Percentiles rank a stretch among this genome's conserved stretches.
Conservation (phyloP, 2,113 vertebrate species). For the Micromys minutus region DNA sequence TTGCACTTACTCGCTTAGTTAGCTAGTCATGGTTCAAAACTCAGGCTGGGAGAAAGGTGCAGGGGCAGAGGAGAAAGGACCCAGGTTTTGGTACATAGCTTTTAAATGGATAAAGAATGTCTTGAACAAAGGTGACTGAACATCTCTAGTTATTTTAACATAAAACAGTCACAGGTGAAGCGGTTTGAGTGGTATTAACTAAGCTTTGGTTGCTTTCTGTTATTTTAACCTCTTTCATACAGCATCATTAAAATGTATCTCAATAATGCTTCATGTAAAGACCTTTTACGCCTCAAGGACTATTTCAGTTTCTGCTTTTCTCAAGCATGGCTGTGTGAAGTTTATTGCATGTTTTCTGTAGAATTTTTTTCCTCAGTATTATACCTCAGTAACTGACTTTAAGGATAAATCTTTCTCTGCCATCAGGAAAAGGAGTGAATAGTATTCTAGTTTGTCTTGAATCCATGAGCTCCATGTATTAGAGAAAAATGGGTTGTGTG, state of each 20-base stretch:
- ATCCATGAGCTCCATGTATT: neutral
- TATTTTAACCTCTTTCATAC: neutral
- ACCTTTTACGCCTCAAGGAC: conserved; percentile 17
- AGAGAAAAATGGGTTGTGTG: neutral
- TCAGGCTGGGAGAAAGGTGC: neutral
- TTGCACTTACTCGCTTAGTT: neutral
- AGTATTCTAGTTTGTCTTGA: conserved; percentile 5
- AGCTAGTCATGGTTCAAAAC: neutral
- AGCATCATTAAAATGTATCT: neutral
- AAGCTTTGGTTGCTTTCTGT: conserved; percentile 1
- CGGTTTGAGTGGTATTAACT: neutral
- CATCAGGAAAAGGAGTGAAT: neutral
- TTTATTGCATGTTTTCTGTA: neutral
- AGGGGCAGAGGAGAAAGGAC: neutral
- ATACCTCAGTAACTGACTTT: conserved; percentile 21
- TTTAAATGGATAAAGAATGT: neutral
- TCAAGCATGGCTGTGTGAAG: conserved; percentile 9
- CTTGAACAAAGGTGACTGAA: neutral
- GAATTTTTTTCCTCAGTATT: neutral
- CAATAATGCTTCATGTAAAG: neutral
- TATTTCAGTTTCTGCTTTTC: conserved; percentile 16
- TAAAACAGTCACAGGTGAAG: neutral
- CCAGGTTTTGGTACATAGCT: neutral
- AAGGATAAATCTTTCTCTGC: neutral
- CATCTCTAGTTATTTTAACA: neutral